Evolutionary conservation across 2,888 invertebrate species (phyloP).

Genomic region (Euphydryas editha): DNA sequence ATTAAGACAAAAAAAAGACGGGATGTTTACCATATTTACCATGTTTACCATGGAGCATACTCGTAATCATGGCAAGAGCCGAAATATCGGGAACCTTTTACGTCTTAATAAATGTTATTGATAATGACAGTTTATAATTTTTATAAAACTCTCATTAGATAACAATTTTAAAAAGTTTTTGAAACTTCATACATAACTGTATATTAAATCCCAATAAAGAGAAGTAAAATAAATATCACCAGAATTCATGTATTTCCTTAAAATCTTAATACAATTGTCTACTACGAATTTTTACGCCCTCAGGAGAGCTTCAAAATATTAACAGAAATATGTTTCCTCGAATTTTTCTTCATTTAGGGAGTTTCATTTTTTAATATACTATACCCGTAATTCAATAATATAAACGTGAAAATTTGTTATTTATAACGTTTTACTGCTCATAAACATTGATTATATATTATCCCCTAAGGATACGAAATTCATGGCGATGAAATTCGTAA

Average conservation of each 20-base stretch:
- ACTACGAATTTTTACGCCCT: slow-evolving; percentile 10
- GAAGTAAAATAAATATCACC: neutral
- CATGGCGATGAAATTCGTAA: too few species aligned
- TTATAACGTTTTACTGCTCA: neutral
- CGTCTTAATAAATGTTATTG: too few species aligned
- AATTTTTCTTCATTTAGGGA: neutral
- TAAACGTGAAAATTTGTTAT: neutral
- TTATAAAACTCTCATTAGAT: too few species aligned
- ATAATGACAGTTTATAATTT: too few species aligned
- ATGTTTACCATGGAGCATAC: too few species aligned
- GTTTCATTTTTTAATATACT: slow-evolving; percentile 1
- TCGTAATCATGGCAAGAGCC: too few species aligned
- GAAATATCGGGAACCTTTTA: too few species aligned
- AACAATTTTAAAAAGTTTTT: too few species aligned
- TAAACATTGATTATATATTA: neutral
- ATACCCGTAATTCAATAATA: neutral
- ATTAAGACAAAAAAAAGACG: too few species aligned
- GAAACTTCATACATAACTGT: too few species aligned
- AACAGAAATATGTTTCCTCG: neutral
- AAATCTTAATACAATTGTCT: slow-evolving; percentile 5
- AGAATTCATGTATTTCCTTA: slow-evolving; percentile 10
- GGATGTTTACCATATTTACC: too few species aligned
- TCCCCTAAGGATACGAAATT: neutral
- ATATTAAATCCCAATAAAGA: neutral
- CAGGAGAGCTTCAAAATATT: slow-evolving; percentile 6